Evolutionary conservation across 2,113 vertebrate genomes (phyloP).

Genomic region (Mohoua ochrocephala): DNA sequence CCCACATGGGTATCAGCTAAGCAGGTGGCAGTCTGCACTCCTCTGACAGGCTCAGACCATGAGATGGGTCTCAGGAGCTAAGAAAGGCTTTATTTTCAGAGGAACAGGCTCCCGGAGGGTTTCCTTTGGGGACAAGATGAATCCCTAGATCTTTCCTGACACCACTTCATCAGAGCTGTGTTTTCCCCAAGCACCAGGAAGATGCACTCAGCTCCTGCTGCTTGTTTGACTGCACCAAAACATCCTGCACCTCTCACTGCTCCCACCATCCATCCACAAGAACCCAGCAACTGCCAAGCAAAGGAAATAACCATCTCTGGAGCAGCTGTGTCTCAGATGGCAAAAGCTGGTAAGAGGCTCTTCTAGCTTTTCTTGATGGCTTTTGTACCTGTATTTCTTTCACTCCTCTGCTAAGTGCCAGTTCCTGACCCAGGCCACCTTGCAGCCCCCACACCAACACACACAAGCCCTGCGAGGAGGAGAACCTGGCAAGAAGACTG

Average conservation of each 20-base stretch:
- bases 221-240: neutral
- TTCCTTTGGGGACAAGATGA: neutral
- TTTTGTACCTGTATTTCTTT: neutral
- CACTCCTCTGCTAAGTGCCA: neutral
- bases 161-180: neutral
- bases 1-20: neutral
- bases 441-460: neutral
- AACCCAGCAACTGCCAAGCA: neutral
- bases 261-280: neutral
- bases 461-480: neutral
- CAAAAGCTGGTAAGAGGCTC: neutral
- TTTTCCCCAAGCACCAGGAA: neutral
- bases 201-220: neutral
- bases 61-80: neutral
- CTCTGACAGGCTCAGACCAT: neutral
- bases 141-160: neutral
- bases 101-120: neutral
- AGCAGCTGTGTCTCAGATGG: neutral
- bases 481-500: constrained; percentile 9
- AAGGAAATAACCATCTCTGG: neutral
- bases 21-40: neutral
- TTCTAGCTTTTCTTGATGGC: neutral
- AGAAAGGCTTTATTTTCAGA: neutral
- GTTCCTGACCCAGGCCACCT: neutral
- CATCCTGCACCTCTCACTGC: neutral